These are phyloP conservation scores for Cataglyphis rosenhaueri DNA, from an alignment of 2,888 invertebrate species.

Conservation along the genomic window DNA sequence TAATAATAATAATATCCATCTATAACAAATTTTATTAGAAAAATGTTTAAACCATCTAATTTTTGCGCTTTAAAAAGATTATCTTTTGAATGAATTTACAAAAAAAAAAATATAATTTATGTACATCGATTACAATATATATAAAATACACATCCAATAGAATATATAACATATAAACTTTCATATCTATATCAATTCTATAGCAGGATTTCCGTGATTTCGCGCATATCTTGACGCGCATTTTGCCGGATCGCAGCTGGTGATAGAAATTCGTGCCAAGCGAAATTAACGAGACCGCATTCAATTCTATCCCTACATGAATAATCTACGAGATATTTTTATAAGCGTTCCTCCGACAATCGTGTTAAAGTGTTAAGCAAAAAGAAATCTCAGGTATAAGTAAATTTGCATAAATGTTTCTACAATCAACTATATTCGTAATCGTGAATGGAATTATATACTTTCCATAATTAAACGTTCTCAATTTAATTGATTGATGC, in stretches of 20 bases:
- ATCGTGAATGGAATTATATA: not conserved
- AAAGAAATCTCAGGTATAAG: slow-evolving; percentile 55
- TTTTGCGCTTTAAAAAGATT: not conserved
- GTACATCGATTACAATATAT: not conserved
- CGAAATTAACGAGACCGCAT: not conserved
- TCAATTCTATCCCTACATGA: not conserved
- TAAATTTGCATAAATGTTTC: slow-evolving; percentile 56
- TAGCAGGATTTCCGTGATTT: not conserved
- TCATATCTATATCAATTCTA: not conserved
- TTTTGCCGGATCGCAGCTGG: not conserved
- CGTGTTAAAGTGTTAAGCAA: not conserved
- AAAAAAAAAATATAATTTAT: slow-evolving; percentile 9
- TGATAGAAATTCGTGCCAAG: slow-evolving; percentile 3
- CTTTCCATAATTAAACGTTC: slow-evolving; percentile 41
- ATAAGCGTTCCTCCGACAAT: not conserved
- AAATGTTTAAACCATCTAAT: not conserved
- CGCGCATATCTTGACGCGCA: not conserved
- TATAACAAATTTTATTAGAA: not conserved
- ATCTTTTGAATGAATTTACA: not conserved
- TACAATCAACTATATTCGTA: slow-evolving; percentile 9
- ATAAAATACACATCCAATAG: too few species aligned
- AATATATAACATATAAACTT: not conserved
- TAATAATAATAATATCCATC: not conserved
- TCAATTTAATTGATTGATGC: slow-evolving; percentile 31
- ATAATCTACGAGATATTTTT: slow-evolving; percentile 4